Conservation (phyloP, 2,888 invertebrate genomes). For the Pegoplata infirma region DNA sequence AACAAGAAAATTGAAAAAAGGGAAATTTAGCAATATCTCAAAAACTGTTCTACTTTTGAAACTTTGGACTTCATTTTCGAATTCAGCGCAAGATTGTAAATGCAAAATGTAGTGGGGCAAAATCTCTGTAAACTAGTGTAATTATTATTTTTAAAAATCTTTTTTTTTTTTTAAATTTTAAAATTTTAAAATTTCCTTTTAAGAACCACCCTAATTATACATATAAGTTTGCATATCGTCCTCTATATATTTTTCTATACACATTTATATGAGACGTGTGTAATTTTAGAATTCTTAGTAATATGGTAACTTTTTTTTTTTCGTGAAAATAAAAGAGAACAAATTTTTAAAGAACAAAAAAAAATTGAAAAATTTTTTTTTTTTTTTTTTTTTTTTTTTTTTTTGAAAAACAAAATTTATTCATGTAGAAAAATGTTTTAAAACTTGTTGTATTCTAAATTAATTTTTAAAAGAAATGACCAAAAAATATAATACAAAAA, state of each 20-base stretch:
- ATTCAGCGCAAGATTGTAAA: too few species aligned
- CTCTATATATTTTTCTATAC: constrained; percentile 40
- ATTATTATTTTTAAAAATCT: too few species aligned
- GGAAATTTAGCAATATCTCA: too few species aligned
- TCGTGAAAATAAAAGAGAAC: constrained; percentile 53
- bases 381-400: constrained; percentile 11
- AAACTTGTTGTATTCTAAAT: background rate
- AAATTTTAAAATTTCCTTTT: too few species aligned
- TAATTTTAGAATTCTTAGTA: constrained; percentile 72
- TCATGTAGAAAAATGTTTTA: constrained; percentile 49
- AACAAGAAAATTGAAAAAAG: too few species aligned
- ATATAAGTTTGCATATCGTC: constrained; percentile 21
- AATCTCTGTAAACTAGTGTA: too few species aligned
- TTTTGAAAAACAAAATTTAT: constrained; percentile 34
- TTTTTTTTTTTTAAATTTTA: too few species aligned
- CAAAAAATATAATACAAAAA: background rate
- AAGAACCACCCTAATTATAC: background rate
- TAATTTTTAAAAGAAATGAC: background rate
- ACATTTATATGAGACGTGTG: constrained; percentile 61
- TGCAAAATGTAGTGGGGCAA: too few species aligned
- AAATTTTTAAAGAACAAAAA: constrained; percentile 9
- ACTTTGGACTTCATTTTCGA: too few species aligned
- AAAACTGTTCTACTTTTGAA: too few species aligned
- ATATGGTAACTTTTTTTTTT: constrained; percentile 69
- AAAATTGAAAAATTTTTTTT: constrained; percentile 32